Conservation (phyloP, 1,140 invertebrate species). For the Drosophila rufa region DNA sequence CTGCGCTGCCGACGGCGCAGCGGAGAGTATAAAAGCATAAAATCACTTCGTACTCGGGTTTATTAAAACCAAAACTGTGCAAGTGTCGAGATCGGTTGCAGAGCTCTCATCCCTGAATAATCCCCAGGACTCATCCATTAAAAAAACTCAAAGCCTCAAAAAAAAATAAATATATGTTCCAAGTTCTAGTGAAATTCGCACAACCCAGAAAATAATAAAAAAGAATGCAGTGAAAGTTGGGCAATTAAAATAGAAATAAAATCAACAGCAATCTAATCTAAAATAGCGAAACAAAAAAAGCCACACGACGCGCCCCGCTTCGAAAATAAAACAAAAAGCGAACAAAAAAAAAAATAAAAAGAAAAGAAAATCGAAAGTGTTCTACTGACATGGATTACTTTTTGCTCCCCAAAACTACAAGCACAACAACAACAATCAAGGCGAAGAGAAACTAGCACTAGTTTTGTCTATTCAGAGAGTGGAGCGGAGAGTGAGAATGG, state of each 20-base stretch:
- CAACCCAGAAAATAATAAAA: background rate
- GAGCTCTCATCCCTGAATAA: background rate
- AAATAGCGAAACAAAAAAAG: slow-evolving; percentile 30
- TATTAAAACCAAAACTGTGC: slow-evolving; percentile 84
- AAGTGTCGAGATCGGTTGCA: slow-evolving; percentile 75
- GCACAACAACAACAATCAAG: slow-evolving; percentile 34
- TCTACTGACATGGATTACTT: slow-evolving; percentile 85
- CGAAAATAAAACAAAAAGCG: slow-evolving; percentile 36
- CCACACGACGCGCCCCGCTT: slow-evolving; percentile 57
- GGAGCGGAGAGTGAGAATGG: slow-evolving; percentile 22
- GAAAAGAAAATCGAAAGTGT: slow-evolving; percentile 82
- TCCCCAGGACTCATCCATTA: slow-evolving; percentile 13
- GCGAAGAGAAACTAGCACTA: slow-evolving; percentile 69
- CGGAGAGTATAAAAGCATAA: slow-evolving; percentile 83
- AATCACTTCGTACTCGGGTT: slow-evolving; percentile 84
- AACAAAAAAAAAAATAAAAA: slow-evolving; percentile 21
- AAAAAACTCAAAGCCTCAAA: background rate
- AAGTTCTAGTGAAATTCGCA: slow-evolving; percentile 38
- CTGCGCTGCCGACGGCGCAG: slow-evolving; percentile 42
- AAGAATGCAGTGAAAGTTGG: slow-evolving; percentile 52
- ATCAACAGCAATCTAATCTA: slow-evolving; percentile 22
- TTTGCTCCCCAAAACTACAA: slow-evolving; percentile 52
- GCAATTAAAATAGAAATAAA: slow-evolving; percentile 40
- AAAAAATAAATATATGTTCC: slow-evolving; percentile 4
- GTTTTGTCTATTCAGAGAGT: slow-evolving; percentile 58